Evolutionary conservation across 2,888 invertebrate species (phyloP).

Genomic region (Graphium colonna): DNA sequence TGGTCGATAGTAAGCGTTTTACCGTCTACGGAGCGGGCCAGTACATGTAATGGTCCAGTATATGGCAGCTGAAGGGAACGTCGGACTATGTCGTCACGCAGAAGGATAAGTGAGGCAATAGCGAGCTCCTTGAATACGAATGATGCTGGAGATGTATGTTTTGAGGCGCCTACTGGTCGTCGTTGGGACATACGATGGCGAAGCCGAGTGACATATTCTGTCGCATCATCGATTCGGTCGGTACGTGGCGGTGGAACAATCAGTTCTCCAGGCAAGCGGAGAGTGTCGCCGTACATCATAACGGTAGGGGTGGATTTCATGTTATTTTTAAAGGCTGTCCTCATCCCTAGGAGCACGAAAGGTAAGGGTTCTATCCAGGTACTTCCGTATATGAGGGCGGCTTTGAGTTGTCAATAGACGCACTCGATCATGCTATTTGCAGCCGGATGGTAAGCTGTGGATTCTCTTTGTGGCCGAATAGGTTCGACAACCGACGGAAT

Average conservation of each 20-base stretch:
- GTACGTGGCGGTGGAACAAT: not conserved
- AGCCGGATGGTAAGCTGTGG: slow-evolving; percentile 25
- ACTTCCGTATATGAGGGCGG: slow-evolving; percentile 25
- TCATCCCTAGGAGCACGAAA: slow-evolving; percentile 25
- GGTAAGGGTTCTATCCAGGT: slow-evolving; percentile 21
- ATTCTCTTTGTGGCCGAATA: slow-evolving; percentile 3
- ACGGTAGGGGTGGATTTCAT: slow-evolving; percentile 21
- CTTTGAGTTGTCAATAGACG: slow-evolving; percentile 31
- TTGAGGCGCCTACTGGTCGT: slow-evolving; percentile 14
- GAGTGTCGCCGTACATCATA: slow-evolving; percentile 23
- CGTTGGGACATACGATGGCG: slow-evolving; percentile 6
- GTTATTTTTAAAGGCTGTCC: slow-evolving; percentile 25
- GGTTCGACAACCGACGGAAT: not conserved
- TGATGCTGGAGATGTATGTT: not conserved
- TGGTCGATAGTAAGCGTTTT: slow-evolving; percentile 16
- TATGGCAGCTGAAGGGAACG: slow-evolving; percentile 25
- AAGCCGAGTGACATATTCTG: slow-evolving; percentile 2
- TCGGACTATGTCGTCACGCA: slow-evolving; percentile 19
- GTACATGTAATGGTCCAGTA: slow-evolving; percentile 16
- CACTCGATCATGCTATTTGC: slow-evolving; percentile 27
- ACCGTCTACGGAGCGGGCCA: slow-evolving; percentile 11
- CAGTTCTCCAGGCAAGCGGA: slow-evolving; percentile 25
- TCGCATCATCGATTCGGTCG: not conserved
- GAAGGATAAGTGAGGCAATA: slow-evolving; percentile 9
- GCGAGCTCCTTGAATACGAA: slow-evolving; percentile 21